phyloP scores from a whole-genome alignment of 2,113 vertebrate genomes.

The Thunnus thynnus region DNA sequence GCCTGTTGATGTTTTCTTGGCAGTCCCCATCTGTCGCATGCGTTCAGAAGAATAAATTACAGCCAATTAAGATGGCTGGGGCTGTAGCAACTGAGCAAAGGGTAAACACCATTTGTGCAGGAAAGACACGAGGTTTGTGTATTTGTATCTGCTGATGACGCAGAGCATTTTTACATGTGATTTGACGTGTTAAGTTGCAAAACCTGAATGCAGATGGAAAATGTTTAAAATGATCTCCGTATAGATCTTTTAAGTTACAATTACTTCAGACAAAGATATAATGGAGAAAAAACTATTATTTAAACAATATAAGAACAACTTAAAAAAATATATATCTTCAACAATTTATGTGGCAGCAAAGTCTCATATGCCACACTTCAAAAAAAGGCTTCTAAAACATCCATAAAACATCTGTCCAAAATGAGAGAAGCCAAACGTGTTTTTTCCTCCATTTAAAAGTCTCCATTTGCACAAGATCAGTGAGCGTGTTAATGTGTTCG shows the following conservation, averaged over 20 bases:
- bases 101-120: conserved; percentile 64
- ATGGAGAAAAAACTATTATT: neutral
- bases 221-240: neutral
- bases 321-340: neutral
- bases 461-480: conserved; percentile 21
- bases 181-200: conserved; percentile 1
- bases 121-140: conserved; percentile 34
- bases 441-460: neutral
- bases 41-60: conserved; percentile 64
- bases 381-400: neutral
- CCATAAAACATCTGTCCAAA: conserved; percentile 4
- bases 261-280: neutral
- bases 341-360: neutral
- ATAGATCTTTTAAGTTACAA: neutral
- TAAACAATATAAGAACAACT: neutral
- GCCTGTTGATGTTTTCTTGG: conserved; percentile 54
- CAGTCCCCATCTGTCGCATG: conserved; percentile 67
- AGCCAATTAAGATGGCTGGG: conserved; percentile 64
- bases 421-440: neutral
- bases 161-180: neutral
- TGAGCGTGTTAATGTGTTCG: neutral
- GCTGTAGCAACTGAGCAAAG: conserved; percentile 60
- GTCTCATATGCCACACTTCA: neutral
- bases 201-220: neutral
- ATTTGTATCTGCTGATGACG: conserved; percentile 8